Conservation (phyloP, 2,797 vertebrate species). For the Perdix hodgsoniae region DNA sequence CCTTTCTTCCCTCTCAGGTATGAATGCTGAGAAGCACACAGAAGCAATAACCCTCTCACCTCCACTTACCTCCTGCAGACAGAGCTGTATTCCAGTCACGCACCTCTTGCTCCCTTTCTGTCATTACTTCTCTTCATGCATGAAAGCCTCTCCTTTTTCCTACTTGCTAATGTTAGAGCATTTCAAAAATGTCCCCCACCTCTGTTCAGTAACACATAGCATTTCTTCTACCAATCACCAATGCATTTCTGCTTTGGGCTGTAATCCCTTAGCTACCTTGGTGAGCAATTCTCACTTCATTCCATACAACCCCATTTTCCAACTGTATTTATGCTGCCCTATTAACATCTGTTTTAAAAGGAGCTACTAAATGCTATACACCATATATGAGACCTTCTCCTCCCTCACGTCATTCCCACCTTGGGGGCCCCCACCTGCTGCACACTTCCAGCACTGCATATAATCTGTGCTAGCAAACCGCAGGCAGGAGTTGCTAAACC, state of each 20-base stretch:
- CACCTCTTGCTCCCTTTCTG: neutral
- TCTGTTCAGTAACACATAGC: neutral
- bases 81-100: conserved; percentile 27
- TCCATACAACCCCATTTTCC: neutral
- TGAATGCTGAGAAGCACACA: neutral
- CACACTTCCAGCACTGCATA: neutral
- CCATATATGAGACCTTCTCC: neutral
- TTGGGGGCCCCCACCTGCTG: neutral
- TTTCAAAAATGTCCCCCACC: conserved; percentile 1
- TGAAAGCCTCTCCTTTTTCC: conserved; percentile 31
- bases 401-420: neutral
- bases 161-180: neutral
- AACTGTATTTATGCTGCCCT: neutral
- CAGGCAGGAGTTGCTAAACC: neutral
- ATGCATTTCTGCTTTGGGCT: neutral
- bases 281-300: neutral
- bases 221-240: neutral
- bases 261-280: neutral
- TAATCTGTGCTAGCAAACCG: neutral
- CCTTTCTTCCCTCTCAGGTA: neutral
- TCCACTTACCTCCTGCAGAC: neutral
- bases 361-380: neutral
- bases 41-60: neutral
- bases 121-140: conserved; percentile 36
- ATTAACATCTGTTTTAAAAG: neutral